Percentiles rank a stretch among this genome's conserved stretches.
These are phyloP conservation scores for Bubo scandiacus DNA, from an alignment of 2,113 vertebrate genomes.

Conservation along the genomic window DNA sequence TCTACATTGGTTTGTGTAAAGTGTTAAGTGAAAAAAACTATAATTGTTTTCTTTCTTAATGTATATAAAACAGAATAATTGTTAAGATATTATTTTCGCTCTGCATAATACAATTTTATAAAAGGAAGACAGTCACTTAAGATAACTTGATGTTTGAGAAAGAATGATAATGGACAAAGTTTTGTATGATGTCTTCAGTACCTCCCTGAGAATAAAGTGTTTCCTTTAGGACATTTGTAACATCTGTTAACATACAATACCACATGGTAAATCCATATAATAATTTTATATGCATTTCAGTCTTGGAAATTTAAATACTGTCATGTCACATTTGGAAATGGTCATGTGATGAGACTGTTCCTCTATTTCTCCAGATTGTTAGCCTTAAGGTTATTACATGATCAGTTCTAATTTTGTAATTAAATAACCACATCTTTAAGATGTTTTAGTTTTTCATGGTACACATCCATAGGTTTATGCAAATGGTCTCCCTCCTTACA, in stretches of 20 bases:
- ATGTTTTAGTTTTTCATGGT: not conserved
- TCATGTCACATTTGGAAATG: conserved; percentile 7
- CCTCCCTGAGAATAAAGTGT: not conserved
- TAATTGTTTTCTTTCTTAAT: not conserved
- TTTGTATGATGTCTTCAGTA: not conserved
- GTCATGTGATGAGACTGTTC: not conserved
- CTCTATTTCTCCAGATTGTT: not conserved
- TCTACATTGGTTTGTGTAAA: not conserved
- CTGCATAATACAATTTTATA: not conserved
- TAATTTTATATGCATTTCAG: not conserved
- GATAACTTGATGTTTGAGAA: not conserved
- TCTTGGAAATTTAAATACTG: not conserved
- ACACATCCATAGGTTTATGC: not conserved
- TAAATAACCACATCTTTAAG: not conserved
- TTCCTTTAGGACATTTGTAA: not conserved
- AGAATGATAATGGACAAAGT: not conserved
- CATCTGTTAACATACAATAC: not conserved
- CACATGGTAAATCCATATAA: not conserved
- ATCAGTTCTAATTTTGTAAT: not conserved
- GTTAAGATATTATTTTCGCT: not conserved
- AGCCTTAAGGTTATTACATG: not conserved
- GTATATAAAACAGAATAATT: not conserved
- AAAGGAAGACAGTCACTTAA: not conserved
- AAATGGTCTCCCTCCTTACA: not conserved
- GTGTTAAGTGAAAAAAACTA: not conserved